Conservation (phyloP, 2,113 vertebrate genomes). For the Psittacula cyanocephala region DNA sequence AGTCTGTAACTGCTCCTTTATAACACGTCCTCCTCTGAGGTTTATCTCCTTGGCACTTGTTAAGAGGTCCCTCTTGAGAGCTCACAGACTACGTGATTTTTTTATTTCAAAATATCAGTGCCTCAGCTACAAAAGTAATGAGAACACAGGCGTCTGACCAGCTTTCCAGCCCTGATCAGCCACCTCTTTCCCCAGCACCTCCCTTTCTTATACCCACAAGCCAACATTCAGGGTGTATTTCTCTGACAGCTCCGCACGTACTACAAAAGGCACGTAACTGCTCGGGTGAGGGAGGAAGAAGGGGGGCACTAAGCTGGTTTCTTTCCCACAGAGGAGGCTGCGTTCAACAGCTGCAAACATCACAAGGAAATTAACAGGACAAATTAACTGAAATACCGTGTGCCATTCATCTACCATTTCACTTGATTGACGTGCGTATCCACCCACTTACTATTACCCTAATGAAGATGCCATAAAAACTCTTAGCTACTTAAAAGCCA, state of each 20-base stretch:
- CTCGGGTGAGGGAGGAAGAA: rapidly evolving
- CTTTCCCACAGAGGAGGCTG: not conserved
- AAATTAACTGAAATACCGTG: not conserved
- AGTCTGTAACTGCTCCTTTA: not conserved
- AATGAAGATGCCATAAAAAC: slow-evolving; percentile 40
- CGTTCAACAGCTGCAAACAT: not conserved
- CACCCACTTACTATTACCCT: slow-evolving; percentile 22
- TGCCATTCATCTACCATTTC: not conserved
- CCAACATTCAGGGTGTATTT: not conserved
- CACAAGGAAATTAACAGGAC: not conserved
- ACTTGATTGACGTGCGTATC: not conserved
- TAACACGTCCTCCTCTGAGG: not conserved
- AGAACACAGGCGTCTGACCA: not conserved
- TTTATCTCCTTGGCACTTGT: not conserved
- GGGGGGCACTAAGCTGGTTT: rapidly evolving
- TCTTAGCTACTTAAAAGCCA: slow-evolving; percentile 12
- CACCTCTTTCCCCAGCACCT: not conserved
- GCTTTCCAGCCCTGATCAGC: not conserved
- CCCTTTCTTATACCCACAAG: not conserved
- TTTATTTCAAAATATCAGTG: not conserved
- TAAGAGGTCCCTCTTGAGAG: not conserved
- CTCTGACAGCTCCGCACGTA: rapidly evolving
- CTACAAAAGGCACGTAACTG: not conserved
- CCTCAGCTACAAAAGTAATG: not conserved
- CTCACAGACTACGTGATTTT: not conserved